Evolutionary conservation across 2,888 invertebrate genomes (phyloP).

Genomic region (Pristionchus mayeri): DNA sequence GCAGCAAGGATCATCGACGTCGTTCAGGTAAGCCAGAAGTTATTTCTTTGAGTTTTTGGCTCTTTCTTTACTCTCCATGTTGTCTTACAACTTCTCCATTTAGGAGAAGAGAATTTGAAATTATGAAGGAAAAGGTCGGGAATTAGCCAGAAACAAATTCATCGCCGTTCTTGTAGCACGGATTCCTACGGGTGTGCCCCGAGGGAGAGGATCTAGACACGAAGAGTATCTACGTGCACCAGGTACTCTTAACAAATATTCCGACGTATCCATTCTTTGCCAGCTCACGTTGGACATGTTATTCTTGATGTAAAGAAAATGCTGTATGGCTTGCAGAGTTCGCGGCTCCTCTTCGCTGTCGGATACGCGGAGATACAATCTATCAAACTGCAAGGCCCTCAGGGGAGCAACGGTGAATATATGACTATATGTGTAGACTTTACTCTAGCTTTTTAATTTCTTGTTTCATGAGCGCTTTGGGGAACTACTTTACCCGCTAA

Average conservation of each 20-base stretch:
- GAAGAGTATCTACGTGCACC: constrained; percentile 18
- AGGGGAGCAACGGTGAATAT: not conserved
- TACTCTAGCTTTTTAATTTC: too few species aligned
- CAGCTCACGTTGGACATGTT: too few species aligned
- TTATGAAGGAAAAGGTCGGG: too few species aligned
- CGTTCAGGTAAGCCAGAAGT: constrained; percentile 18
- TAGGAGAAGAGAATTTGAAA: too few species aligned
- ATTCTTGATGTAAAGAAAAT: too few species aligned
- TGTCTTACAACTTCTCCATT: too few species aligned
- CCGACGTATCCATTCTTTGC: not conserved
- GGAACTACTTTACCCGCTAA: too few species aligned
- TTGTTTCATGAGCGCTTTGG: too few species aligned
- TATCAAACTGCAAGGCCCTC: not conserved
- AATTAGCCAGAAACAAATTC: too few species aligned
- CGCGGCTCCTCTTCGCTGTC: constrained; percentile 37
- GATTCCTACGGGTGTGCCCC: constrained; percentile 46
- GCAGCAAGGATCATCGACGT: constrained; percentile 40
- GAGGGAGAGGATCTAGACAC: constrained; percentile 42
- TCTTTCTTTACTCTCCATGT: not conserved
- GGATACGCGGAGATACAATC: constrained; percentile 40
- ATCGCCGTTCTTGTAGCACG: constrained; percentile 25
- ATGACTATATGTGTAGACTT: too few species aligned
- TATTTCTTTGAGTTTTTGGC: not conserved
- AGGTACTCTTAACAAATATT: not conserved
- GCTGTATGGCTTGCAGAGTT: too few species aligned